phyloP scores from a whole-genome alignment of 2,888 invertebrate genomes.

The Hirtodrosophila duncani region DNA sequence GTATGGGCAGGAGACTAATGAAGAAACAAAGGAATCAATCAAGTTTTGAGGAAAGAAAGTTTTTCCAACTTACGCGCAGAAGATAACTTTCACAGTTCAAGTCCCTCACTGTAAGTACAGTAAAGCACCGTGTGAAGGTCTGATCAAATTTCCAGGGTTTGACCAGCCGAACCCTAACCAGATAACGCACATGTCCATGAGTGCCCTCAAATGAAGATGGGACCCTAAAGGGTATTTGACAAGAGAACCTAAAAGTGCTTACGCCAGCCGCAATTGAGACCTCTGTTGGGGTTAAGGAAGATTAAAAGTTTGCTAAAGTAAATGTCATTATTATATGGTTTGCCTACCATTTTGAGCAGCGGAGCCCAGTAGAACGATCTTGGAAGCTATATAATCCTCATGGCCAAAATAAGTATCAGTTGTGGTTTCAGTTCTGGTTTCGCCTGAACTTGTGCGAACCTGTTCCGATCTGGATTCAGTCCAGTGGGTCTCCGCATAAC shows the following conservation, averaged over 20 bases:
- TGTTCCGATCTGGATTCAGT: slow-evolving; percentile 11
- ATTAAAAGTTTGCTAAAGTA: too few relatives aligned
- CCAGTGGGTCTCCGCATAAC: slow-evolving; percentile 48
- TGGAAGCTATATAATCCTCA: slow-evolving; percentile 48
- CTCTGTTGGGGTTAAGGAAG: too few relatives aligned
- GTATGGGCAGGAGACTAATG: slow-evolving; percentile 60
- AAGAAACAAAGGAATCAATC: neutral
- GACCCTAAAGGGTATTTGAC: slow-evolving; percentile 78
- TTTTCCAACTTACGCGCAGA: slow-evolving; percentile 38
- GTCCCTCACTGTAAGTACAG: slow-evolving; percentile 87
- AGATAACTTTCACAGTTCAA: slow-evolving; percentile 76
- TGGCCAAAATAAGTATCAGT: slow-evolving; percentile 31
- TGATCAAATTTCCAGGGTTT: slow-evolving; percentile 91
- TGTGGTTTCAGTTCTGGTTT: slow-evolving; percentile 13
- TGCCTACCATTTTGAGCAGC: slow-evolving; percentile 42
- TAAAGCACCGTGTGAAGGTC: slow-evolving; percentile 83
- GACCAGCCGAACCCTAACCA: slow-evolving; percentile 83
- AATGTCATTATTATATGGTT: slow-evolving; percentile 3
- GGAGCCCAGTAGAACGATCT: slow-evolving; percentile 32
- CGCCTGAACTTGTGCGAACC: neutral
- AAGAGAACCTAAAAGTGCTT: slow-evolving; percentile 79
- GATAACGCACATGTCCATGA: slow-evolving; percentile 80
- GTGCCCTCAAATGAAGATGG: slow-evolving; percentile 80
- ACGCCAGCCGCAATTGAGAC: slow-evolving; percentile 78
- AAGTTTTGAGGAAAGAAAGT: neutral